phyloP scores from a whole-genome alignment of 2,888 invertebrate species.

The Scrobipalpa costella region DNA sequence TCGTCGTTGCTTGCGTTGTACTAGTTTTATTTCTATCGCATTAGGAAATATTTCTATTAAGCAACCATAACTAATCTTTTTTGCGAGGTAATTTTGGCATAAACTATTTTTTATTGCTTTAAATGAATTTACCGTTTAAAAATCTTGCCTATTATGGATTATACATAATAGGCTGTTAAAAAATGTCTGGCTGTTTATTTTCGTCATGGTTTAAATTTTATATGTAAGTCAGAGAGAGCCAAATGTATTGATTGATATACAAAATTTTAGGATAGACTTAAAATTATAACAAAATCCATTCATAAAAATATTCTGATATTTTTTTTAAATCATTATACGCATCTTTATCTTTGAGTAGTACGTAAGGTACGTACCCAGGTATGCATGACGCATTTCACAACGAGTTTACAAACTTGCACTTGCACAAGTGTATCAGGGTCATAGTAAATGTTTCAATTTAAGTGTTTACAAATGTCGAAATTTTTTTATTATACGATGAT shows the following conservation, averaged over 20 bases:
- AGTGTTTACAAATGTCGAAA: not conserved
- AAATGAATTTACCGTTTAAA: too few species aligned
- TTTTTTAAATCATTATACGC: not conserved
- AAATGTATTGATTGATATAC: too few species aligned
- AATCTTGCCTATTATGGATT: not conserved
- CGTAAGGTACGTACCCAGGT: not conserved
- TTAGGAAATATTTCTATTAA: not conserved
- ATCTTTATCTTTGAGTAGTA: not conserved
- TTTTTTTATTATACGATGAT: not conserved
- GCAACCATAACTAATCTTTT: not conserved
- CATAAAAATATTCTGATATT: not conserved
- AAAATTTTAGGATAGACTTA: too few species aligned
- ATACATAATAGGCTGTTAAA: too few species aligned
- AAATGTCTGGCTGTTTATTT: too few species aligned
- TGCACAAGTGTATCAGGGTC: not conserved
- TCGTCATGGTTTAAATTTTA: too few species aligned
- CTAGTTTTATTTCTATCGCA: constrained; percentile 17
- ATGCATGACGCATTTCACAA: constrained; percentile 10
- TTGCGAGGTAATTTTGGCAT: not conserved
- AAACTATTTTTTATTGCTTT: too few species aligned
- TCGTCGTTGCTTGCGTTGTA: constrained; percentile 7
- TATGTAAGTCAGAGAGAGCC: too few species aligned
- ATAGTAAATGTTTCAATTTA: not conserved
- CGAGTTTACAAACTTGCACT: constrained; percentile 1
- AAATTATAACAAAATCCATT: too few species aligned